Percentiles rank a stretch among this genome's conserved stretches.
Conservation (phyloP, 2,797 vertebrate species). For the Thalassophryne amazonica region DNA sequence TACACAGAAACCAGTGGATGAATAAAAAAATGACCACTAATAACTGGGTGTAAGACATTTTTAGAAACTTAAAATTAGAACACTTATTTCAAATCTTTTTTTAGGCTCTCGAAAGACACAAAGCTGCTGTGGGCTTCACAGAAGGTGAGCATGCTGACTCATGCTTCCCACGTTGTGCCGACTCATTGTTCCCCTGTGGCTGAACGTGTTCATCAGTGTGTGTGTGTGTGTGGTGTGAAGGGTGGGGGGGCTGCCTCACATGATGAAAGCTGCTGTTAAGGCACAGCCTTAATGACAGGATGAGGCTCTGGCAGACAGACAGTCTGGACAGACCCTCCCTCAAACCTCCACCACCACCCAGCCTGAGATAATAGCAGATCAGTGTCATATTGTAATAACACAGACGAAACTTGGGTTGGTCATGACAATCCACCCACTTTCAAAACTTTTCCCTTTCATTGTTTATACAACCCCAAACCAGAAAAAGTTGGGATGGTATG, state of each 20-base stretch:
- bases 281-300: constrained; percentile 66
- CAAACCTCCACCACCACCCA: constrained; percentile 15
- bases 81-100: constrained; percentile 6
- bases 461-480: too few species aligned
- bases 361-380: constrained; percentile 46
- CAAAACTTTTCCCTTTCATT: too few species aligned
- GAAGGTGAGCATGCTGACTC: constrained; percentile 53
- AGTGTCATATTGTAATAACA: constrained; percentile 60
- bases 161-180: constrained; percentile 53
- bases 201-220: constrained; percentile 42
- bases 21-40: constrained; percentile 51
- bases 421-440: too few species aligned
- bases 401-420: not conserved
- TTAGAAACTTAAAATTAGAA: constrained; percentile 41
- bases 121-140: constrained; percentile 13
- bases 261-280: constrained; percentile 65
- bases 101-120: constrained; percentile 5
- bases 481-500: too few species aligned
- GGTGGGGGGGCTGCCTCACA: constrained; percentile 43
- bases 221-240: constrained; percentile 29
- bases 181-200: constrained; percentile 61
- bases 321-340: constrained; percentile 34
- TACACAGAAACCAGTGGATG: not conserved
- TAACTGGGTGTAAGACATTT: constrained; percentile 41
- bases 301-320: constrained; percentile 38